A percentile compares a stretch with the other conserved stretches of the same genome.
phyloP scores from a whole-genome alignment of 2,888 invertebrate species.

The Emmelina monodactyla region DNA sequence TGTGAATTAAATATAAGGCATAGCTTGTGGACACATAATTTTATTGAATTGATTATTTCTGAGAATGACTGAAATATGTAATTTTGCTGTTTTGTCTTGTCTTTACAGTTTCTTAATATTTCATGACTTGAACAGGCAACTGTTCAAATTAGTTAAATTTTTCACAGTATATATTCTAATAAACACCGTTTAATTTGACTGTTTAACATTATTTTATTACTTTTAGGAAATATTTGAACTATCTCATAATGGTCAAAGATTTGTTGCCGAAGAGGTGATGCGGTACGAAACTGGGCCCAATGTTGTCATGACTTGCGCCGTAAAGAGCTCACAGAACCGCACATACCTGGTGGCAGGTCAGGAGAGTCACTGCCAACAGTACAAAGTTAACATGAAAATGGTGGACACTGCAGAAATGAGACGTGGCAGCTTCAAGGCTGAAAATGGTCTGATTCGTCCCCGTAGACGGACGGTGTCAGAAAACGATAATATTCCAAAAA shows the following conservation, averaged over 20 bases:
- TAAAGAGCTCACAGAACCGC: slow-evolving; percentile 74
- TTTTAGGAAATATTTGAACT: slow-evolving; percentile 91
- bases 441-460: slow-evolving; percentile 50
- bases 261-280: slow-evolving; percentile 87
- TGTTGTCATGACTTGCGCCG: slow-evolving; percentile 91
- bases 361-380: slow-evolving; percentile 90
- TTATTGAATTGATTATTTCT: too few relatives aligned
- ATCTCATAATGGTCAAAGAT: slow-evolving; percentile 82
- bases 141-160: background rate
- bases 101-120: too few relatives aligned
- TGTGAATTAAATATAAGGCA: background rate
- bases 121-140: too few relatives aligned
- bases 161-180: background rate
- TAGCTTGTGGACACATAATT: background rate
- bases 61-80: too few relatives aligned
- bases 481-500: slow-evolving; percentile 56
- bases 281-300: slow-evolving; percentile 88
- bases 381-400: slow-evolving; percentile 72
- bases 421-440: slow-evolving; percentile 59
- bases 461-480: slow-evolving; percentile 62
- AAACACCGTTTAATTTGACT: slow-evolving; percentile 10
- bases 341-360: slow-evolving; percentile 88
- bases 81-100: too few relatives aligned
- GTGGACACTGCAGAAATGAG: slow-evolving; percentile 65
- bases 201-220: slow-evolving; percentile 17